Percentiles rank a stretch among this genome's conserved stretches.
These are phyloP conservation scores for Alviniconcha strummeri DNA, from an alignment of 2,888 invertebrate species.

Conservation along the genomic window DNA sequence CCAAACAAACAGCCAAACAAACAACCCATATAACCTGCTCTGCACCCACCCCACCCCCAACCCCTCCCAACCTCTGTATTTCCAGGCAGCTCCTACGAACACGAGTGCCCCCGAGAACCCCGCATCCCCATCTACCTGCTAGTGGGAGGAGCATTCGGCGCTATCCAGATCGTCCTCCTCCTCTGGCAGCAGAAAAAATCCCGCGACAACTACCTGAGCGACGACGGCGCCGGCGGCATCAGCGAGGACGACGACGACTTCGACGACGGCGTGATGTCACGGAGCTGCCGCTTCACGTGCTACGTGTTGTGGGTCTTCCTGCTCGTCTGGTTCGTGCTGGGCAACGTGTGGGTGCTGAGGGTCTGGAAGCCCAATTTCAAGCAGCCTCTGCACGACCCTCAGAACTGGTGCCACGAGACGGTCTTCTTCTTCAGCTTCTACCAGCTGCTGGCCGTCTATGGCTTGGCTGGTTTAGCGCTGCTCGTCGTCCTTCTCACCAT, in stretches of 20 bases:
- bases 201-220: constrained; percentile 74
- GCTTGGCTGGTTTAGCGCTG: constrained; percentile 76
- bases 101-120: constrained; percentile 86
- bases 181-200: constrained; percentile 81
- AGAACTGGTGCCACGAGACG: constrained; percentile 86
- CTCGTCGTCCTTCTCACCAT: constrained; percentile 8
- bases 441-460: constrained; percentile 84
- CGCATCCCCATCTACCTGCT: constrained; percentile 88
- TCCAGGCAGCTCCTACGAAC: constrained; percentile 85
- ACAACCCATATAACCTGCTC: too few species aligned
- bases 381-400: constrained; percentile 84
- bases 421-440: constrained; percentile 86
- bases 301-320: constrained; percentile 82
- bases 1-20: too few species aligned
- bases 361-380: constrained; percentile 87
- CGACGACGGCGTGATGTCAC: constrained; percentile 80
- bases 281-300: constrained; percentile 80
- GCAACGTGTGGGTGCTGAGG: constrained; percentile 86
- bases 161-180: constrained; percentile 78
- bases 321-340: constrained; percentile 84
- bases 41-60: too few species aligned
- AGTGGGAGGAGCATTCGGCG: constrained; percentile 85
- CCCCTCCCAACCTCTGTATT: background rate
- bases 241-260: constrained; percentile 77
- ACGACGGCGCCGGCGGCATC: constrained; percentile 44